phyloP scores from a whole-genome alignment of 2,113 vertebrate species.

The Zeus faber region DNA sequence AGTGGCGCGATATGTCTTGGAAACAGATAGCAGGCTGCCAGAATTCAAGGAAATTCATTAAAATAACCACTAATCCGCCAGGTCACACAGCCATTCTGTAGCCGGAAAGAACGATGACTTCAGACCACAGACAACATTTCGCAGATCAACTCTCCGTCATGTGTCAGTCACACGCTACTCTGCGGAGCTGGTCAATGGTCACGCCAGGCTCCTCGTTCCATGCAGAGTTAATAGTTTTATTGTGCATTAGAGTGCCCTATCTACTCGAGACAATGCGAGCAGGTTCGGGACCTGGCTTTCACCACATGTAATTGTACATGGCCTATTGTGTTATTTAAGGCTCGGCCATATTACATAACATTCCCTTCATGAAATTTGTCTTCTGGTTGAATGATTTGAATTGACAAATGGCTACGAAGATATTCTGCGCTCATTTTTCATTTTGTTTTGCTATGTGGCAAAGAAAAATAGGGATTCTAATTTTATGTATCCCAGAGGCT shows the following conservation, averaged over 20 bases:
- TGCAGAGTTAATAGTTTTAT: background rate
- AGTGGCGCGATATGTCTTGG: too few relatives aligned
- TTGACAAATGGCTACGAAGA: too few relatives aligned
- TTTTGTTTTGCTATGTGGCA: background rate
- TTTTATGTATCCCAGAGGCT: background rate
- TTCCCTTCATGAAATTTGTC: background rate
- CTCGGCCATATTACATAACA: slow-evolving; percentile 10
- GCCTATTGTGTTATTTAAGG: slow-evolving; percentile 9
- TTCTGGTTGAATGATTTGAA: too few relatives aligned
- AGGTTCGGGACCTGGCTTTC: slow-evolving; percentile 21
- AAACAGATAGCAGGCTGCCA: too few relatives aligned
- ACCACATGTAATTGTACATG: slow-evolving; percentile 6
- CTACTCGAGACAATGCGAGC: slow-evolving; percentile 30
- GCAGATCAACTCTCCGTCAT: background rate
- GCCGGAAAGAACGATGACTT: background rate
- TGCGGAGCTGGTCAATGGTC: background rate
- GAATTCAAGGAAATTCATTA: too few relatives aligned
- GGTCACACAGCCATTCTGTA: slow-evolving; percentile 11
- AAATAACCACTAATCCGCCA: too few relatives aligned
- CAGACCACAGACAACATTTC: background rate
- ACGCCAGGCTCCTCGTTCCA: background rate
- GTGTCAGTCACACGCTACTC: background rate
- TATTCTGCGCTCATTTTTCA: background rate
- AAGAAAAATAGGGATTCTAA: background rate
- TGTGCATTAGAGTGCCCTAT: slow-evolving; percentile 3